A percentile compares a stretch with the other conserved stretches of the same genome.
phyloP scores from a whole-genome alignment of 2,797 vertebrate species.

The Leucoraja ocellata region DNA sequence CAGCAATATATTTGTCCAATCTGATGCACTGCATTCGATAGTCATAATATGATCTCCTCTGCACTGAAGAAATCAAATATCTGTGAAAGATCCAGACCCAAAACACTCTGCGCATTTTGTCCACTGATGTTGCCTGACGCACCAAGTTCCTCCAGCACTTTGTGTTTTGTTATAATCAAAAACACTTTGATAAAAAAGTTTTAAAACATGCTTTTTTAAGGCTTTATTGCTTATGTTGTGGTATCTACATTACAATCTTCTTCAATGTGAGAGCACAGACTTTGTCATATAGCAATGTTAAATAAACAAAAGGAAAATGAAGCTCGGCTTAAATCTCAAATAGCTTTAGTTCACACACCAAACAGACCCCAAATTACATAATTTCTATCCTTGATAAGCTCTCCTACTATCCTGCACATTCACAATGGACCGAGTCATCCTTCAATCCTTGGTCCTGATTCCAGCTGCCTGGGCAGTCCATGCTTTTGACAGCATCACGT shows the following conservation, averaged over 20 bases:
- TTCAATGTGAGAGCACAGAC: background rate
- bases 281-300: background rate
- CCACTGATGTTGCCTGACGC: no score
- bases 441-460: background rate
- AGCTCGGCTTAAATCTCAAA: background rate
- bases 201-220: background rate
- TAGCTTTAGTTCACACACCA: background rate
- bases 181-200: background rate
- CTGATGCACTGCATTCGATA: no score
- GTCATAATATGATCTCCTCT: no score
- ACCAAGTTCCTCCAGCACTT: no score
- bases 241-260: background rate
- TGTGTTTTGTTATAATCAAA: background rate
- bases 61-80: no score
- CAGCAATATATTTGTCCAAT: no score
- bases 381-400: background rate
- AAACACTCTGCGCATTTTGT: no score
- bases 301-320: background rate
- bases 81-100: no score
- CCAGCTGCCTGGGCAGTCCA: background rate
- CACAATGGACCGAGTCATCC: background rate
- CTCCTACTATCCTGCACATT: background rate
- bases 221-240: background rate
- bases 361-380: background rate
- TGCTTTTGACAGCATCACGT: background rate